phyloP scores from a whole-genome alignment of 2,888 invertebrate species.

The Lepidocyrtoides sp. region DNA sequence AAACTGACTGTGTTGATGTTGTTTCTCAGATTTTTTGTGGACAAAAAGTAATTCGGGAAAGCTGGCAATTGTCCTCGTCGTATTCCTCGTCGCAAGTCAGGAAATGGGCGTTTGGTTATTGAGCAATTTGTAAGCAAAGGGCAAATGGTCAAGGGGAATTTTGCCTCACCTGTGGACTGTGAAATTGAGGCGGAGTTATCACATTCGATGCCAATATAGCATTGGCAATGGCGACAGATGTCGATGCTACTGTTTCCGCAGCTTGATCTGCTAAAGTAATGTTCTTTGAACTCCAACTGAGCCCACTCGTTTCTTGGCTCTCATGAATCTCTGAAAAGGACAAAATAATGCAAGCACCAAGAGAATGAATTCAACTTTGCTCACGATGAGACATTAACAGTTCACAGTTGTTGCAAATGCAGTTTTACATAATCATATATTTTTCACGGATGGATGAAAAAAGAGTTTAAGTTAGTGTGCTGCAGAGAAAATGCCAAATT shows the following conservation, averaged over 20 bases:
- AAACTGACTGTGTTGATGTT: too few relatives aligned
- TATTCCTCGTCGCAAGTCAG: too few relatives aligned
- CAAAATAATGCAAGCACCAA: neutral
- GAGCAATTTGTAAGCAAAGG: too few relatives aligned
- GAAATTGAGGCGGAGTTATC: conserved; percentile 80
- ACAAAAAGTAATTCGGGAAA: too few relatives aligned
- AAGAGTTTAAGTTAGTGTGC: neutral
- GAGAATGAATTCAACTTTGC: conserved; percentile 1
- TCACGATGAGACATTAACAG: conserved; percentile 25
- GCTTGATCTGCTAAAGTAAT: neutral
- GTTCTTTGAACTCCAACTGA: conserved; percentile 58
- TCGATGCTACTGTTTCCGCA: conserved; percentile 18
- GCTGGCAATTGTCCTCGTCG: too few relatives aligned
- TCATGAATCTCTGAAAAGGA: conserved; percentile 56
- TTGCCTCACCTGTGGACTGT: too few relatives aligned
- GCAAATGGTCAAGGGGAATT: too few relatives aligned
- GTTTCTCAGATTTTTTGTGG: too few relatives aligned
- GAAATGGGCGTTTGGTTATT: too few relatives aligned
- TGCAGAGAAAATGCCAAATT: conserved; percentile 3
- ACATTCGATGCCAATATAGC: neutral
- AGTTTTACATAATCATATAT: neutral
- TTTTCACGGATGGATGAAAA: conserved; percentile 1
- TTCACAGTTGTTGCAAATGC: neutral
- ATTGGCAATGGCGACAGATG: conserved; percentile 2
- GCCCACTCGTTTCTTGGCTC: conserved; percentile 68